Evolutionary conservation across 2,888 invertebrate species (phyloP), one percentile per base, ranked within the genome.

Genomic region (Xylophagus ater): DNA sequence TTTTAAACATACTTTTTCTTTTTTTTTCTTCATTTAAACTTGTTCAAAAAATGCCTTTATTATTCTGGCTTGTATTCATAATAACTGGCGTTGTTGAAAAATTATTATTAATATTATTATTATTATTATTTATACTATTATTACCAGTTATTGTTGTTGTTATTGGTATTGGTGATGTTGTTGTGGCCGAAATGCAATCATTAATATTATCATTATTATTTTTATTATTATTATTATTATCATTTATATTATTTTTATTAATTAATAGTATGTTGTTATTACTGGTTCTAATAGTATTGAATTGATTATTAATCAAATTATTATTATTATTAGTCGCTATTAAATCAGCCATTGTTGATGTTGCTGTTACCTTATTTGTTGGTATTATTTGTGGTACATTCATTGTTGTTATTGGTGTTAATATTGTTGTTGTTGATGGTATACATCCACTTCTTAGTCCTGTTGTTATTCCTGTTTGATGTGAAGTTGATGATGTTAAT

Each of bases 381-480:
- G 35, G 10, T 31, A 30, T 8, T 30, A 24, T 13, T 19, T 9
- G 12, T 14, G 13, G 6, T 17, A 37, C 47, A 49, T 47, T 42
- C 45, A 40, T 24, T 18, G 40, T 17, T 38, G 40, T 12, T 34
- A 40, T 25, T 44, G 41, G 20, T 19, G 43, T 48, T 41, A 44
- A 42, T 43, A 46, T 28, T 39, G 41, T 41, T 35, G 38, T 17
- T 37, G 45, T 14, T 38, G 12, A 26, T 45, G 47, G 37, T 43
- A 60, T 51, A 14, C 38, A 32, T 4, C n/a, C 15, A 6, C 14
- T 20, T 9, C n/a, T 15, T 18, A 18, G 20, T 44, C 57, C 57
- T 42, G 60, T 53, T 46, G 57, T 53, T 43, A 59, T 56, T 42
- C 56, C 54, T 37, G 59, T 59, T 40, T n/a, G n/a, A n/a, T n/a